A percentile compares a stretch with the other conserved stretches of the same genome.
phyloP scores from a whole-genome alignment of 2,797 vertebrate species.

The Fundulus diaphanus region DNA sequence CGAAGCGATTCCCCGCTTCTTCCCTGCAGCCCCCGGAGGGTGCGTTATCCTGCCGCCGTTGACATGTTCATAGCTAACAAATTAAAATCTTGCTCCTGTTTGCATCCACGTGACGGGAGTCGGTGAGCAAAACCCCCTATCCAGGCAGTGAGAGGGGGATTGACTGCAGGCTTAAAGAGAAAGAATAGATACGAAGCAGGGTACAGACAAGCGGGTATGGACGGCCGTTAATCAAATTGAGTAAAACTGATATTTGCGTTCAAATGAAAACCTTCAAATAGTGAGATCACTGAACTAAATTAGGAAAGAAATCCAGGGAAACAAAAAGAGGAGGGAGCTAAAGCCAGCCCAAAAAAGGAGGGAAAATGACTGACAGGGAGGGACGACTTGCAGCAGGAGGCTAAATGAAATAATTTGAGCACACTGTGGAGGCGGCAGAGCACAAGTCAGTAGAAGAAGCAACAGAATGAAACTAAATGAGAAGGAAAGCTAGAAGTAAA shows the following conservation, averaged over 20 bases:
- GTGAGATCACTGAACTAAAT: background rate
- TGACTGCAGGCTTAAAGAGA: background rate
- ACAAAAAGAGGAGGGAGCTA: slow-evolving; percentile 16
- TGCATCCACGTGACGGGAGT: slow-evolving; percentile 24
- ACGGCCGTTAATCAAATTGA: background rate
- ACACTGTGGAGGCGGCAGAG: slow-evolving; percentile 52
- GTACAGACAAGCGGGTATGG: background rate
- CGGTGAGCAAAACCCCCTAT: slow-evolving; percentile 36
- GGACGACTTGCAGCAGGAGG: slow-evolving; percentile 39
- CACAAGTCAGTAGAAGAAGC: slow-evolving; percentile 54
- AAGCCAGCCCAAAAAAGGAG: slow-evolving; percentile 37
- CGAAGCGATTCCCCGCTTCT: slow-evolving; percentile 34
- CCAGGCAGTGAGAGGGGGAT: slow-evolving; percentile 35
- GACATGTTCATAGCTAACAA: slow-evolving; percentile 51
- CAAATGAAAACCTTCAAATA: too few species aligned
- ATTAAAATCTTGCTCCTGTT: slow-evolving; percentile 51
- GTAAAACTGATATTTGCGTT: too few species aligned
- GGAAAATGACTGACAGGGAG: slow-evolving; percentile 43
- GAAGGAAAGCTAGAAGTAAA: slow-evolving; percentile 50
- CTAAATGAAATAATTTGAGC: slow-evolving; percentile 55
- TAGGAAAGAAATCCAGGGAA: background rate
- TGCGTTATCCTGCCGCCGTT: slow-evolving; percentile 34
- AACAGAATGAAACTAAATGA: slow-evolving; percentile 55
- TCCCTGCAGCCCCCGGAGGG: slow-evolving; percentile 27
- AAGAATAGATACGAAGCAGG: background rate